A percentile compares a stretch with the other conserved stretches of the same genome.
These are phyloP conservation scores for Spilarctia lutea DNA, from an alignment of 2,888 invertebrate genomes.

Conservation along the genomic window DNA sequence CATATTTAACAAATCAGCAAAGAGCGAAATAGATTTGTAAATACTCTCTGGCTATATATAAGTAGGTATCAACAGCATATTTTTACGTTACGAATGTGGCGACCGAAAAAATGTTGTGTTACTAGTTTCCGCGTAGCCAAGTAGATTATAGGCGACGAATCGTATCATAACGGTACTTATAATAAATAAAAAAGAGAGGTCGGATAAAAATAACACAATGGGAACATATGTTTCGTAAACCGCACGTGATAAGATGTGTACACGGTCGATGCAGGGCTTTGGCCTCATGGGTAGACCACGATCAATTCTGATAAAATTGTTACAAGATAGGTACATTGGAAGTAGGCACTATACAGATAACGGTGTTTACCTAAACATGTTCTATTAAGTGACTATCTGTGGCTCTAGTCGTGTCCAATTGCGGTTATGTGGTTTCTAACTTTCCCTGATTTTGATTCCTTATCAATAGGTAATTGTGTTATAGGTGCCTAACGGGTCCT, in stretches of 20 bases:
- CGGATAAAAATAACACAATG: conserved; percentile 62
- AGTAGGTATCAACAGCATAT: conserved; percentile 11
- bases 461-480: conserved; percentile 5
- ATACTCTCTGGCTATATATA: background rate
- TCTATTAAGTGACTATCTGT: conserved; percentile 33
- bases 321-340: conserved; percentile 29
- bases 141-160: conserved; percentile 27
- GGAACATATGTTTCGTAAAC: conserved; percentile 56
- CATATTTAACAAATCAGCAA: background rate
- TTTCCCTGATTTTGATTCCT: conserved; percentile 6
- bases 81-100: conserved; percentile 9
- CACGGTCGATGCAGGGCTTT: conserved; percentile 17
- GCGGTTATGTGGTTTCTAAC: conserved; percentile 26
- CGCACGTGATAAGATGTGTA: conserved; percentile 50
- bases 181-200: conserved; percentile 42
- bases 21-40: background rate
- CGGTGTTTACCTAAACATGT: conserved; percentile 26
- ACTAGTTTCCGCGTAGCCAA: conserved; percentile 39
- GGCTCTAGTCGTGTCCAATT: conserved; percentile 24
- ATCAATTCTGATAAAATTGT: conserved; percentile 53
- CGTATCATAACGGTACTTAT: conserved; percentile 45
- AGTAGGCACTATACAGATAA: conserved; percentile 27
- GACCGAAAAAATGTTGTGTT: conserved; percentile 34
- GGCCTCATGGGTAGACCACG: conserved; percentile 51
- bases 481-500: background rate